These are phyloP conservation scores for Suricata suricatta DNA, from an alignment of 2,113 vertebrate species.

Conservation along the genomic window DNA sequence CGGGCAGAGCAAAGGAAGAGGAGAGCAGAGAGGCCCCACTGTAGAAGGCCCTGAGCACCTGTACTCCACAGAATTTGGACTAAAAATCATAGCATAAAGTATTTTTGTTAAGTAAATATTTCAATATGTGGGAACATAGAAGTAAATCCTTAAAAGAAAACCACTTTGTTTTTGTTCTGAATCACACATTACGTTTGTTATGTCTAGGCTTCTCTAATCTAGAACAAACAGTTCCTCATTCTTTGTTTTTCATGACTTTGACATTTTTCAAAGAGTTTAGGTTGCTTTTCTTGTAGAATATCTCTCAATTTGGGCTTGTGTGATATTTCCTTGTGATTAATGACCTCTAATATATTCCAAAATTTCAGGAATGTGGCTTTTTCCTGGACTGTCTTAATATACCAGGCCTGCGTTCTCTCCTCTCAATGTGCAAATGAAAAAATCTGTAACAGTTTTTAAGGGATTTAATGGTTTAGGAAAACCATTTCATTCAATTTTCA, in stretches of 20 bases:
- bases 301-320: background rate
- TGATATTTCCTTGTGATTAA: constrained; percentile 25
- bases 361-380: background rate
- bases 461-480: background rate
- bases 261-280: background rate
- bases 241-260: background rate
- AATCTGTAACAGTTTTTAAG: background rate
- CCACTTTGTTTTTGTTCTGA: background rate
- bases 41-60: background rate
- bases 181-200: background rate
- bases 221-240: constrained; percentile 8
- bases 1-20: background rate
- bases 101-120: constrained; percentile 26
- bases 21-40: background rate
- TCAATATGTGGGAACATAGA: background rate
- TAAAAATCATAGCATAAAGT: background rate
- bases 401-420: background rate
- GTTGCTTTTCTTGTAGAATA: background rate
- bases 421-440: constrained; percentile 20
- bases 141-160: background rate
- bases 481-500: background rate
- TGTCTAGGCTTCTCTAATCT: background rate
- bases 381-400: background rate
- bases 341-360: background rate
- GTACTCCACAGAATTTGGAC: background rate